Evolutionary conservation across 1,140 invertebrate genomes (phyloP), one percentile per base, ranked within the genome.

Genomic region (Nasonia vitripennis): DNA sequence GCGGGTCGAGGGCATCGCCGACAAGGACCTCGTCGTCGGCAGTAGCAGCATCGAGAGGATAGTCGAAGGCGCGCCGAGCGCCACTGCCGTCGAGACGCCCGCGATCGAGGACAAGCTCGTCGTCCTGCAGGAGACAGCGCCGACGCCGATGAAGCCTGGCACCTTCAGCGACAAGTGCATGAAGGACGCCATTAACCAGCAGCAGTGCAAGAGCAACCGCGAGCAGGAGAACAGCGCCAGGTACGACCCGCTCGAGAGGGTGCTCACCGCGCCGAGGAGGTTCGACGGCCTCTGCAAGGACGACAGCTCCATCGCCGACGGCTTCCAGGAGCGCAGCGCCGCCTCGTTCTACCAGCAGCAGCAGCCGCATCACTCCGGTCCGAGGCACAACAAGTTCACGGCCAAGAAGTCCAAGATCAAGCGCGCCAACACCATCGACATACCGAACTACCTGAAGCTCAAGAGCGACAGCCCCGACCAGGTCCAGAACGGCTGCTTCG

Each of bases 391-490:
- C 86, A 94, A 96, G 87, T 96, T 96, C 86, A 94, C 92, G 51
- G 94, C 92, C 62, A 97, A 96, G 88, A 97, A 96, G 88, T 93
- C 95, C 5, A 95, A 96, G 87, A 97, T 97, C 94, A 98, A 97
- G 93, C 94, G 97, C 34, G 97, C 97, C 0, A 98, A 98, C 85
- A 98, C 97, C 2, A 97, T 98, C 85, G 97, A 98, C 89, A 97
- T 98, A 89, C 96, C 97, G 1, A 96, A 96, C 89, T 95, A 93
- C 68, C 68, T 92, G n/a, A 92, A 93, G 31, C 86, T 93, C 0
- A 92, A 93, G 27, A 83, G 90, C 0, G 91, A 90, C 88, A 94
- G 85, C 88, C 90, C 88, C 3, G 88, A 91, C 80, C 84, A 90
- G 86, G 80, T 92, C 89, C 31, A 89, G 86, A 79, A 90, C 81